Evolutionary conservation across 2,888 invertebrate genomes (phyloP), one percentile per base, ranked within the genome.

Genomic region (Eupithecia insigniata): DNA sequence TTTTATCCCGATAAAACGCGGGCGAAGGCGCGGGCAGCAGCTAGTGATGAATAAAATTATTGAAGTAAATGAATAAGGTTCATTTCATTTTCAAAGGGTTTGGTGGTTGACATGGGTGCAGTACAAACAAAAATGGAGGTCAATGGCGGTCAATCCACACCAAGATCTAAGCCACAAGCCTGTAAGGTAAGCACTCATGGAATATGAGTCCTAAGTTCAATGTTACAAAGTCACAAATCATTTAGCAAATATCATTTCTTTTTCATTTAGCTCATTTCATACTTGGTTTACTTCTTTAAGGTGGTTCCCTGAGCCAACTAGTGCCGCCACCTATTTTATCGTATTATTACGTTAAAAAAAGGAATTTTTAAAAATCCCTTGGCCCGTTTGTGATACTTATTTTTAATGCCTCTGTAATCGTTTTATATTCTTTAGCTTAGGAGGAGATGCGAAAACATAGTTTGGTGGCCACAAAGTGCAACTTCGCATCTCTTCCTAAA

Each of bases 161-260:
- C 95, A 65, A 92, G 96, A 78, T 95, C 95, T 72, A 96, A 96
- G 84, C 96, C 96, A 62, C 97, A 97, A 86, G 96, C 96, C 78
- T 97, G 97, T 90, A 96, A 97, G 93, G 93, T 93, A 80, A 87
- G 87, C n/a, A 61, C 36, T 3, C 1, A 0, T 39, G 8, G 34
- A 32, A 62, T 3, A 62, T 5, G 34, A 28, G n/a, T 55, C 55
- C 55, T 55, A 26, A 26, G 8, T 22, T 51, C 22, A 51, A 55
- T 55, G 26, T 5, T 4, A 55, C 5, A 26, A 26, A 55, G 55
- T 55, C 55, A 5, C 12, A 55, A 55, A 26, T 55, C 14, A 26
- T 55, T 26, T 26, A 26, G 22, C 55, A 26, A 55, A 26, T 26
- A 4, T 55, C 12, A 51, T 51, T 55, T 55, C 22, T 55, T 26